Evolutionary conservation across 64 coral and sea anemone species (phyloP).

Genomic region (Catalaphyllia jardinei): DNA sequence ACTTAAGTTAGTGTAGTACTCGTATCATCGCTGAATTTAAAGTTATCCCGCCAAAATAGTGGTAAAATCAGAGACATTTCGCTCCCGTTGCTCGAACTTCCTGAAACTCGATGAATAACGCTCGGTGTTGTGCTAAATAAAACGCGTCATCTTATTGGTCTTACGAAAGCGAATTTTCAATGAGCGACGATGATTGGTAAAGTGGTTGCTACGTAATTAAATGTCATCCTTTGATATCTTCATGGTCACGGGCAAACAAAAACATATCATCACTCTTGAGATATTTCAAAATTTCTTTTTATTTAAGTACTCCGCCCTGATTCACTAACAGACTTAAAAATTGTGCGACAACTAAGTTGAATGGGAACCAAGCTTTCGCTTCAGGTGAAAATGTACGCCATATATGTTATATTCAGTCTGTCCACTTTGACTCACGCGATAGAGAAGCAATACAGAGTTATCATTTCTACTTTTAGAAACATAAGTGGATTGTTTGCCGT

Average conservation of each 20-base stretch:
- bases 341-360: no score
- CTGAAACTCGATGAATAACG: background rate
- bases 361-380: no score
- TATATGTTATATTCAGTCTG: no score
- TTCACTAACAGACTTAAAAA: no score
- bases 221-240: background rate
- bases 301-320: no score
- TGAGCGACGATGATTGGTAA: background rate
- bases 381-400: no score
- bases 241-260: background rate
- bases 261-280: background rate
- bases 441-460: no score
- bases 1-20: background rate
- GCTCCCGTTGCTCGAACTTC: background rate
- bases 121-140: background rate
- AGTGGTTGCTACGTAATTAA: background rate
- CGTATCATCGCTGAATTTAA: background rate
- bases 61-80: background rate
- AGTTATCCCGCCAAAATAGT: no score
- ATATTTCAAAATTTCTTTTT: background rate
- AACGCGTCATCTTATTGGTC: constrained; percentile 22
- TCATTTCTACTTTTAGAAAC: no score
- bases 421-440: no score
- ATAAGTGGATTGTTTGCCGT: no score
- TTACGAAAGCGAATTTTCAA: background rate